A percentile compares a stretch with the other conserved stretches of the same genome.
Evolutionary conservation across 2,888 invertebrate genomes (phyloP).

Genomic region (Yponomeuta cagnagella): DNA sequence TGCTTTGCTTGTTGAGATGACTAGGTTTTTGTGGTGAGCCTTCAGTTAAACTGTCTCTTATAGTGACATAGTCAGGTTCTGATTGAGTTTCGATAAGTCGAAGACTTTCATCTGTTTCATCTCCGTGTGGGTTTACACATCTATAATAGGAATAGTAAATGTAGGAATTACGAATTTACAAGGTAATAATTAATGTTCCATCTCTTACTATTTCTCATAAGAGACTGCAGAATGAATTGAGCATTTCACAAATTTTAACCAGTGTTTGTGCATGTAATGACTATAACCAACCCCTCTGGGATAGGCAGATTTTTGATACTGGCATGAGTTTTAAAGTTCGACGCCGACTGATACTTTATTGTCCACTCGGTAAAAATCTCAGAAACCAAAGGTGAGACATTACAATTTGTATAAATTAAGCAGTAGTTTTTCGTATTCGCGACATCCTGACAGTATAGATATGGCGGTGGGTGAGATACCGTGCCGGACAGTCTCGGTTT

Average conservation of each 20-base stretch:
- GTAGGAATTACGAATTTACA: background rate
- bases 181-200: background rate
- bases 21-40: background rate
- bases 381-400: background rate
- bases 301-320: background rate
- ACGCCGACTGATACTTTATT: background rate
- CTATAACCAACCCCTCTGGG: too few relatives aligned
- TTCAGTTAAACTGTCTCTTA: slow-evolving; percentile 4
- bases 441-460: background rate
- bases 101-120: slow-evolving; percentile 33
- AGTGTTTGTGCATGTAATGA: too few relatives aligned
- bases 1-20: background rate
- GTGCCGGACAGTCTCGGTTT: too few relatives aligned
- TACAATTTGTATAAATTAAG: too few relatives aligned
- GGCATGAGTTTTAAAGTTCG: background rate
- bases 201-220: background rate
- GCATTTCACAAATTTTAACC: too few relatives aligned
- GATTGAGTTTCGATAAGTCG: slow-evolving; percentile 53
- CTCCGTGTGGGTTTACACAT: slow-evolving; percentile 19
- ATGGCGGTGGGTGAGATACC: too few relatives aligned
- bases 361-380: background rate
- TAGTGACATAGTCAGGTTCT: slow-evolving; percentile 35
- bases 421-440: too few relatives aligned
- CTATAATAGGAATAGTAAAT: slow-evolving; percentile 13
- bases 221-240: too few relatives aligned